Percentiles rank a stretch among this genome's conserved stretches.
These are phyloP conservation scores for Greenwoodochromis staneri DNA, from an alignment of 2,113 vertebrate species.

Conservation along the genomic window DNA sequence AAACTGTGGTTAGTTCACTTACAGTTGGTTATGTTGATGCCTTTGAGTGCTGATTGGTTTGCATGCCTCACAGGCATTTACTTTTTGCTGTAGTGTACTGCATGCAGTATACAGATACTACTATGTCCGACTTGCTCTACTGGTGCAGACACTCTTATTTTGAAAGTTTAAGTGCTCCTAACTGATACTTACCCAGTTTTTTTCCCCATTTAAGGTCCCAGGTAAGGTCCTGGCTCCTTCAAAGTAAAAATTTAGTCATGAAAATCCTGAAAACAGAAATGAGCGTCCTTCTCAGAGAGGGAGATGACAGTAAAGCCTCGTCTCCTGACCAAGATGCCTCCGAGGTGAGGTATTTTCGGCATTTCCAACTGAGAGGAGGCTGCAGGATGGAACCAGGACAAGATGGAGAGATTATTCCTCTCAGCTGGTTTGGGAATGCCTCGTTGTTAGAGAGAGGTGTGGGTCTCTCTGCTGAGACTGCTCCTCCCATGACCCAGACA, in stretches of 20 bases:
- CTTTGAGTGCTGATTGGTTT: not conserved
- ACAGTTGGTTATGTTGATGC: not conserved
- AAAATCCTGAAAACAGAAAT: not conserved
- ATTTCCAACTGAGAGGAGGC: not conserved
- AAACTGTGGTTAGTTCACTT: not conserved
- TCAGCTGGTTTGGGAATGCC: not conserved
- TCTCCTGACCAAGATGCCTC: not conserved
- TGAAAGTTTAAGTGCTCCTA: not conserved
- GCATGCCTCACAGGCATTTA: not conserved
- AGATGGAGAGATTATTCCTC: not conserved
- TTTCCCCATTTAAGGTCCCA: fast-evolving
- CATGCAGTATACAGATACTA: not conserved
- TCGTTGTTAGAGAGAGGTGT: not conserved
- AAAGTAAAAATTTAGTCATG: not conserved
- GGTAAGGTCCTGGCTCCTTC: not conserved
- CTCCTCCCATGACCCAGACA: not conserved
- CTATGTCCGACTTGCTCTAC: not conserved
- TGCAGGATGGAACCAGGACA: not conserved
- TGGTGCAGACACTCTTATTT: not conserved
- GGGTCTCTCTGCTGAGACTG: not conserved
- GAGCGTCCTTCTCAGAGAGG: not conserved
- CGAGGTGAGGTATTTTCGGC: not conserved
- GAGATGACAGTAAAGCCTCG: not conserved
- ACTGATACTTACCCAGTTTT: not conserved
- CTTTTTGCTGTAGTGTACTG: not conserved